phyloP scores from a whole-genome alignment of 2,888 invertebrate genomes.

The Meganola albula region DNA sequence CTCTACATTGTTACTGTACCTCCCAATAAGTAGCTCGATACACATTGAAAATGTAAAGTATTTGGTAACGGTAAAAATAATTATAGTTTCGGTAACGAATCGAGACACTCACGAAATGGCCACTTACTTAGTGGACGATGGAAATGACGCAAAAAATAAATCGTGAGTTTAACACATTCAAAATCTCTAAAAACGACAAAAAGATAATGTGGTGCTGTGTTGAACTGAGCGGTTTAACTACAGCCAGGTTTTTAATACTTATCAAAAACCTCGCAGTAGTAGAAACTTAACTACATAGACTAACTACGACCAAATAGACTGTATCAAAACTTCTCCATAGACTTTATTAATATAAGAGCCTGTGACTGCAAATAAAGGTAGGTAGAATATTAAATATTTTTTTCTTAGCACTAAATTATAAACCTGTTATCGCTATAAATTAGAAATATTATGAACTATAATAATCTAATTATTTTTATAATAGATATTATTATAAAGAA shows the following conservation, averaged over 20 bases:
- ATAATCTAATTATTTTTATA: constrained; percentile 22
- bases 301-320: too few species aligned
- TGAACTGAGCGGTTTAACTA: constrained; percentile 27
- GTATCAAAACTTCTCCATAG: too few species aligned
- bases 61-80: constrained; percentile 66
- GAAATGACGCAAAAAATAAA: constrained; percentile 57
- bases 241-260: constrained; percentile 14
- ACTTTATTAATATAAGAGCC: too few species aligned
- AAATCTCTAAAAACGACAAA: constrained; percentile 43
- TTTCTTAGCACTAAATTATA: constrained; percentile 25
- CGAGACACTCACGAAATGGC: constrained; percentile 59
- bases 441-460: constrained; percentile 17
- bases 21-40: constrained; percentile 41
- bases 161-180: constrained; percentile 59
- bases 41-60: constrained; percentile 55
- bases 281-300: too few species aligned
- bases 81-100: constrained; percentile 66
- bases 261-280: too few species aligned
- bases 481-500: too few species aligned
- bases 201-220: constrained; percentile 37
- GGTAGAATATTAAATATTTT: too few species aligned
- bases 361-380: too few species aligned
- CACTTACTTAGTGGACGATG: constrained; percentile 48
- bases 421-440: constrained; percentile 18
- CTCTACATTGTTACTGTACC: constrained; percentile 41